Evolutionary conservation across 2,888 invertebrate species (phyloP).

Genomic region (Pogonocherus hispidulus): DNA sequence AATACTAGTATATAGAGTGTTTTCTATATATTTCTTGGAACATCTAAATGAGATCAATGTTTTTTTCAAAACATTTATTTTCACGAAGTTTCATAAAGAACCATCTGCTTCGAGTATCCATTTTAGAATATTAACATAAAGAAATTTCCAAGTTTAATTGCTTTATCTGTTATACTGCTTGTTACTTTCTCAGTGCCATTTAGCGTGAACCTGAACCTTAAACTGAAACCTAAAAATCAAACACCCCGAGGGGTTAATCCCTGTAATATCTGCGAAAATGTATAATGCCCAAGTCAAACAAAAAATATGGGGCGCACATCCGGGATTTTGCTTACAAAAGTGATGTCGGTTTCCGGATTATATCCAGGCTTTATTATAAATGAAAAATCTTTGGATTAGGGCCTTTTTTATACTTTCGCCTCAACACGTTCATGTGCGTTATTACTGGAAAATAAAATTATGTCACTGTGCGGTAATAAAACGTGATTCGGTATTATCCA

Average conservation of each 20-base stretch:
- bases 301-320: background rate
- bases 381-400: background rate
- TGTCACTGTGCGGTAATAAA: conserved; percentile 9
- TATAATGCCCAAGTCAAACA: background rate
- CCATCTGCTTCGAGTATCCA: too few relatives aligned
- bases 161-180: too few relatives aligned
- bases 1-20: too few relatives aligned
- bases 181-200: too few relatives aligned
- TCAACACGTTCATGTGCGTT: conserved; percentile 20
- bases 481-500: too few relatives aligned
- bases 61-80: too few relatives aligned
- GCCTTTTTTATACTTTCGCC: background rate
- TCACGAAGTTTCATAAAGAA: too few relatives aligned
- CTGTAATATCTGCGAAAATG: background rate
- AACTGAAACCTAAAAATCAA: background rate
- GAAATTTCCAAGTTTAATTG: too few relatives aligned
- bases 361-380: conserved; percentile 13
- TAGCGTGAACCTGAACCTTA: too few relatives aligned
- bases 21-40: too few relatives aligned
- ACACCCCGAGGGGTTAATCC: background rate
- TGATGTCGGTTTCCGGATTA: conserved; percentile 6
- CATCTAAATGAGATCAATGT: too few relatives aligned
- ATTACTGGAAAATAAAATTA: conserved; percentile 20
- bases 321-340: conserved; percentile 5
- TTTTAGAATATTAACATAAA: too few relatives aligned